These are phyloP conservation scores for Stegostoma tigrinum DNA, from an alignment of 2,113 vertebrate genomes.

Conservation along the genomic window DNA sequence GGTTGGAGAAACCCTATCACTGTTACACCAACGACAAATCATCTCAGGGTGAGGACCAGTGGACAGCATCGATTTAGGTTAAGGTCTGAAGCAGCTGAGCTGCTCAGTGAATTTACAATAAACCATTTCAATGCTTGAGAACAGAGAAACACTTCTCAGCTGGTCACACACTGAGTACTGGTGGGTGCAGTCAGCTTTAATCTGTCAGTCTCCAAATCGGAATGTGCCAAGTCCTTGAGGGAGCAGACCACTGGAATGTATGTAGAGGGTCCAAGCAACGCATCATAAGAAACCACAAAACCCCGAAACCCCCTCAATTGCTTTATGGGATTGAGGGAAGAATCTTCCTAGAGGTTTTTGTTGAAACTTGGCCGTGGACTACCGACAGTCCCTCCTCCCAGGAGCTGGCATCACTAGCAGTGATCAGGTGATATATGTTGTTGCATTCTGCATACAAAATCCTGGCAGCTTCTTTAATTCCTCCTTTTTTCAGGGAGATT, in stretches of 20 bases:
- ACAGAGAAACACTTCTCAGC: background rate
- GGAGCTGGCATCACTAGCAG: background rate
- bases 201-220: background rate
- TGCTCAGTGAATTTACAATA: background rate
- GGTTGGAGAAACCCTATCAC: background rate
- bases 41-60: background rate
- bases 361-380: background rate
- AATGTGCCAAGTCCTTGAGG: background rate
- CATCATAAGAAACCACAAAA: background rate
- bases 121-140: background rate
- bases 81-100: background rate
- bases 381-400: background rate
- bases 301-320: background rate
- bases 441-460: background rate
- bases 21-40: background rate
- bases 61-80: background rate
- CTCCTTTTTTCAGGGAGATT: too few species aligned
- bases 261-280: background rate
- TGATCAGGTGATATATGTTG: background rate
- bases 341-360: background rate
- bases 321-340: background rate
- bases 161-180: background rate
- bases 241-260: background rate
- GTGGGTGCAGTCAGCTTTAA: background rate
- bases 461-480: background rate